A percentile compares a stretch with the other conserved stretches of the same genome.
Conservation (phyloP, 2,888 invertebrate species). For the Platycnemis pennipes region DNA sequence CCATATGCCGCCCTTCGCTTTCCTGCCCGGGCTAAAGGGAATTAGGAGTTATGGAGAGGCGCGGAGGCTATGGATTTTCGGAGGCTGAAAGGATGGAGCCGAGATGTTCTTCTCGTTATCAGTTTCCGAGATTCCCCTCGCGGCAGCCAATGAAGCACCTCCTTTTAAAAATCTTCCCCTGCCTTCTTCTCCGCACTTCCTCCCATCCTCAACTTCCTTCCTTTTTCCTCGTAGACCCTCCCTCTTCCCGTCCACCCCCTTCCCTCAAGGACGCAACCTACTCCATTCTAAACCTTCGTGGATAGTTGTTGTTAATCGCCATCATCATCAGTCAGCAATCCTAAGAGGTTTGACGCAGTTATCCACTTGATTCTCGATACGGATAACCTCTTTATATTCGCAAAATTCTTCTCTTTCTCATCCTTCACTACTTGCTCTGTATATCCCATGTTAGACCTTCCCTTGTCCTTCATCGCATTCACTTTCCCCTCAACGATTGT, state of each 20-base stretch:
- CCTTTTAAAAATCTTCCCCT: not conserved
- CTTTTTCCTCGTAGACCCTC: not conserved
- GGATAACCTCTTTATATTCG: no score
- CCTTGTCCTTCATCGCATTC: no score
- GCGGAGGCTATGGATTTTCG: not conserved
- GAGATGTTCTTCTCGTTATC: slow-evolving; percentile 19
- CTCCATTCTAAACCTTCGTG: no score
- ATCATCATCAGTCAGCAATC: no score
- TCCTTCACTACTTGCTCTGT: no score
- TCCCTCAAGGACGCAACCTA: not conserved
- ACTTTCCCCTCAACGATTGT: no score
- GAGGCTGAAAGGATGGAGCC: not conserved
- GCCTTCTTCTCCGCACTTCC: not conserved
- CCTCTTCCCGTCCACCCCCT: not conserved
- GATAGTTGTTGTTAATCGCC: no score
- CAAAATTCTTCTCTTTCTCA: no score
- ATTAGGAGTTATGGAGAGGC: not conserved
- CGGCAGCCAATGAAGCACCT: slow-evolving; percentile 29
- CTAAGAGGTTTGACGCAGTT: no score
- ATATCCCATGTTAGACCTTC: no score
- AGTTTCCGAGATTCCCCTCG: slow-evolving; percentile 26
- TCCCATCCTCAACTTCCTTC: not conserved
- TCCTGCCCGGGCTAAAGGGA: not conserved
- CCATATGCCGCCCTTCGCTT: not conserved
- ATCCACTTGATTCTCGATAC: no score